Evolutionary conservation across 2,797 vertebrate genomes (phyloP), one percentile per base, ranked within the genome.

Genomic region (Onychomys arenicola): DNA sequence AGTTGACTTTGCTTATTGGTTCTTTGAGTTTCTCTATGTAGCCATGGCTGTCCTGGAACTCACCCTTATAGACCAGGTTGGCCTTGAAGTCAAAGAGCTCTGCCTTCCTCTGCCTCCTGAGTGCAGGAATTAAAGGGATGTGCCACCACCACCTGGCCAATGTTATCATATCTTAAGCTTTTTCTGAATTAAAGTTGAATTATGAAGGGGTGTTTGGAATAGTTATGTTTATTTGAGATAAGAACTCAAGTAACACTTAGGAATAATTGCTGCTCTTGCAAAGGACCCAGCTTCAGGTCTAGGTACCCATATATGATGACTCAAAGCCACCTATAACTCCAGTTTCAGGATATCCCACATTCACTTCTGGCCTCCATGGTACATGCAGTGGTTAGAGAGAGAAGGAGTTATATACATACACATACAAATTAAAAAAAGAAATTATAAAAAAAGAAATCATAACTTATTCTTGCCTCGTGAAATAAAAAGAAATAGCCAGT

Each of bases 161-260:
- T 67, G 12, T 34, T 40, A 85, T 85, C 61, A 87, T 63, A 69
- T 91, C 59, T 84, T 93, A 82, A 71, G 5, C 21, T 85, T 91
- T 73, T 4, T 93, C 21, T 84, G 57, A 96, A 86, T 94, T 95
- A 40, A 85, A 94, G 83, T 86, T 90, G 94, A 86, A 37, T 92
- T 76, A n/a, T 16, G 49, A 93, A 59, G 82, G 55, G 32, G 7
- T 4, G 67, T 67, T 96, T 89, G 63, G 37, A 92, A 29, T 10
- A 71, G 19, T 76, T 89, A 59, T 25, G 13, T 61, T 89, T 40
- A 63, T 84, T 88, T 88, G 40, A 93, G 40, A 78, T 93, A 67
- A 63, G 71, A 52, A 43, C 32, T 96, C 49, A 40, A 40, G 40
- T 25, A 40, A 40, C 37, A 25, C 34, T 80, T 80, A 80, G 40